Evolutionary conservation across 2,888 invertebrate genomes (phyloP), one percentile per base, ranked within the genome.

Genomic region (Xylota segnis): DNA sequence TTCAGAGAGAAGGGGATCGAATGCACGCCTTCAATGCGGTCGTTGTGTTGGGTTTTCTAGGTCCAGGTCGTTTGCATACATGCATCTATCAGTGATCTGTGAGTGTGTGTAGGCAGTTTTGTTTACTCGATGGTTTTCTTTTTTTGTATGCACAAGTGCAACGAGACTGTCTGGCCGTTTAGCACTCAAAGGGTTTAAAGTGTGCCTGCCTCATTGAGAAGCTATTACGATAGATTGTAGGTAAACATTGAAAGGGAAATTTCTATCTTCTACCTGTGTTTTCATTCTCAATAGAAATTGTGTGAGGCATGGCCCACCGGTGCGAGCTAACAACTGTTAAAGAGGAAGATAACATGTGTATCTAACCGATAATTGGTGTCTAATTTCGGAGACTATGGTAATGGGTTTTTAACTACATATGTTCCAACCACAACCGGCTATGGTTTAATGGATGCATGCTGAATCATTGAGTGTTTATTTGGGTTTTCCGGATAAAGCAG

Each of bases 11-110:
- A 32, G 71, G 29, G 43, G 61, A 54, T 45, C 23, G 37, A 18
- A 32, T 16, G 52, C 61, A 65, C 74, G 27, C 79, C 74, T 79
- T 79, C 58, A 66, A 74, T 52, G 45, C 16, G 14, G 32, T 10
- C 29, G 5, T 6, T 18, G 5, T 1, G 63, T 56, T 61, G 37
- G 58, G 40, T 65, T 74, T 68, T 74, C 79, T 65, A 84, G 75
- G 74, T 84, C 58, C 83, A 47, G 81, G 70, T 84, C 81, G 59
- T 56, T 76, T 75, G 70, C 70, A 74, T 83, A 50, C 50, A 9
- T 45, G 45, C 45, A 23, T 7, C 23, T 23, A 43, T 14, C 43
- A 14, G 14, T 7, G 14, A 7, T 50, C 10, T 50, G 10, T 50
- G 12, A 23, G 23, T 50, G 50, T 23, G 50, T 50, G 50, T 50